Evolutionary conservation across 2,888 invertebrate genomes (phyloP).

Genomic region (Idaea dimidiata): DNA sequence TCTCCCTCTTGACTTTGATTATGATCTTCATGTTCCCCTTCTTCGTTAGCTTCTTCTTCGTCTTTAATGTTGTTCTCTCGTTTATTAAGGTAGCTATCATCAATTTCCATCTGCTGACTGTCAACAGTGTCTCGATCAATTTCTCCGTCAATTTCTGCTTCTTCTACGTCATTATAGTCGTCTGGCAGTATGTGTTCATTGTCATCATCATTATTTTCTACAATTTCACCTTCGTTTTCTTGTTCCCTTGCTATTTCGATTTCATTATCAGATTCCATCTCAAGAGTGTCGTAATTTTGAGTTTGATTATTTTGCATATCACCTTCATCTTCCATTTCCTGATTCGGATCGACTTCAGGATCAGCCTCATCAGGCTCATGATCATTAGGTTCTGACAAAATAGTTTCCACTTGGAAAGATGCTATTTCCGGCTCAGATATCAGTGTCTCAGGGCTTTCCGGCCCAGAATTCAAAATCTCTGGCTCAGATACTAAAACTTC

Average conservation of each 20-base stretch:
- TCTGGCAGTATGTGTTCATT: slow-evolving; percentile 36
- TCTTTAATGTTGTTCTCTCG: slow-evolving; percentile 41
- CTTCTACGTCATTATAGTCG: slow-evolving; percentile 36
- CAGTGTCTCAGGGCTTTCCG: slow-evolving; percentile 75
- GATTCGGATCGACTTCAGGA: slow-evolving; percentile 37
- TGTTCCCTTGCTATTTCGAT: slow-evolving; percentile 71
- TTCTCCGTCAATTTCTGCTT: slow-evolving; percentile 46
- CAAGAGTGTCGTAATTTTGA: slow-evolving; percentile 71
- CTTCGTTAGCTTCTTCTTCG: slow-evolving; percentile 39
- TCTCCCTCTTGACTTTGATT: slow-evolving; percentile 47
- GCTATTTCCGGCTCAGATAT: slow-evolving; percentile 78
- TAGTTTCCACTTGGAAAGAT: slow-evolving; percentile 76
- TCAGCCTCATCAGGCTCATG: slow-evolving; percentile 27
- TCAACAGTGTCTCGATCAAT: slow-evolving; percentile 44
- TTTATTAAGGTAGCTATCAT: slow-evolving; percentile 35
- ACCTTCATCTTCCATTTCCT: slow-evolving; percentile 49
- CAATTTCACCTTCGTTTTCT: slow-evolving; percentile 41
- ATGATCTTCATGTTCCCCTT: slow-evolving; percentile 43
- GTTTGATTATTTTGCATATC: slow-evolving; percentile 52
- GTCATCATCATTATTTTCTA: slow-evolving; percentile 38
- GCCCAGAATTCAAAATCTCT: slow-evolving; percentile 74
- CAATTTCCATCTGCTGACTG: slow-evolving; percentile 45
- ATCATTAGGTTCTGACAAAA: slow-evolving; percentile 69
- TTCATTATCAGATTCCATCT: slow-evolving; percentile 76
- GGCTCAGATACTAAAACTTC: slow-evolving; percentile 74